Evolutionary conservation across 2,797 vertebrate genomes (phyloP), one percentile per base, ranked within the genome.

Genomic region (Psittacula echo): DNA sequence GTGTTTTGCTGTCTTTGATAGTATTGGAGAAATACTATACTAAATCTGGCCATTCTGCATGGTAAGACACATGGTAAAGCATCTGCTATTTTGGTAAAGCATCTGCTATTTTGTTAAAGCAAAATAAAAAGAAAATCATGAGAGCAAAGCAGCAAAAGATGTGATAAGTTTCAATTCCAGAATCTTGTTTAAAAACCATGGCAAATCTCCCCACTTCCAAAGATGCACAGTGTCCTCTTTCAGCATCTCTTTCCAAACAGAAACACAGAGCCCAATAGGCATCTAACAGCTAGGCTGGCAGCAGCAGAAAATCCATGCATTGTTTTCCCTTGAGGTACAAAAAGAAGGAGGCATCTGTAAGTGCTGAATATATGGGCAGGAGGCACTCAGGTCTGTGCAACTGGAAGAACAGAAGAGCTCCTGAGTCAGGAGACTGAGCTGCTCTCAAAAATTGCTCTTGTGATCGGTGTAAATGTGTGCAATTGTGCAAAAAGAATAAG

Each of bases 401-500:
- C 39, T 37, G 26, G 6, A 68, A 75, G n/a, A 67, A 16, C 10
- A 58, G 56, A 70, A 76, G 7, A 44, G 67, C 37, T 91, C 26
- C 19, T 39, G 17, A 7, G 56, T 37, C 48, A 67, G 68, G 74
- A 95, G 73, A 30, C 21, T 44, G 53, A 56, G 24, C 73, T 90
- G 22, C 64, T 76, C 75, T 85, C 58, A 41, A 22, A 73, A 91
- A 92, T 77, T 14, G 5, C 42, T 77, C 13, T 62, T 79, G 14
- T 47, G 7, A 16, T 58, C 92, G 86, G 45, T 89, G n/a, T 32
- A 79, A 92, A 85, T 64, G 32, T 32, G 20, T 75, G 56, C 50
- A 42, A 64, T 91, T 97, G 74, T 85, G 83, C 68, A 73, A 95
- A 95, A 34, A 29, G 82, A 72, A 76, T 80, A 83, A 90, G 78